phyloP scores from a whole-genome alignment of 2,888 invertebrate species.

The Pseudoips prasinana region DNA sequence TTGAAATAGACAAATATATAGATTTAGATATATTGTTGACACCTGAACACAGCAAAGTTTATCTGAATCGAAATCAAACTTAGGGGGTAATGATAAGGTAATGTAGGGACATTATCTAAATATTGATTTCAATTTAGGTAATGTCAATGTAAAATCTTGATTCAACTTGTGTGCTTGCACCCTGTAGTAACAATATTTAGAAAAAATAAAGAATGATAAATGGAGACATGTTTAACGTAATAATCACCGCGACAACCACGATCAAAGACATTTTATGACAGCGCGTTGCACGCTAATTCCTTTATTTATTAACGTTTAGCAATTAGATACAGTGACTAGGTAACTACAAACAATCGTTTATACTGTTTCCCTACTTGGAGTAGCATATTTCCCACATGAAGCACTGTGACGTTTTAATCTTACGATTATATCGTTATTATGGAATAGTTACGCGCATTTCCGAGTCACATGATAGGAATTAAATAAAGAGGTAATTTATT shows the following conservation, averaged over 20 bases:
- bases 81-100: too few species aligned
- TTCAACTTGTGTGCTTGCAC: too few species aligned
- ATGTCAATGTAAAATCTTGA: too few species aligned
- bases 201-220: conserved; percentile 4
- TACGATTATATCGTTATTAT: conserved; percentile 38
- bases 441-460: conserved; percentile 22
- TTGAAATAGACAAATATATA: too few species aligned
- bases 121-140: too few species aligned
- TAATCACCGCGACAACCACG: conserved; percentile 23
- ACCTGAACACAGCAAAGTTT: too few species aligned
- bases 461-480: conserved; percentile 45
- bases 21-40: too few species aligned
- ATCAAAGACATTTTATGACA: conserved; percentile 32
- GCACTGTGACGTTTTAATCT: conserved; percentile 37
- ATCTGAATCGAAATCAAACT: too few species aligned
- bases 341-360: conserved; percentile 22
- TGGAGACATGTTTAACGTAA: conserved; percentile 16
- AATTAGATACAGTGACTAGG: conserved; percentile 26
- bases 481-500: conserved; percentile 31
- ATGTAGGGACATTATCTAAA: too few species aligned
- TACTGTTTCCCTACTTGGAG: conserved; percentile 37
- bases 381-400: conserved; percentile 51
- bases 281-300: conserved; percentile 30
- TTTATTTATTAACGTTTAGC: conserved; percentile 32
- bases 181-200: too few species aligned